Base-by-base conservation (phyloP, 2,888 invertebrate species). In the Argyra leucocephala region DNA sequence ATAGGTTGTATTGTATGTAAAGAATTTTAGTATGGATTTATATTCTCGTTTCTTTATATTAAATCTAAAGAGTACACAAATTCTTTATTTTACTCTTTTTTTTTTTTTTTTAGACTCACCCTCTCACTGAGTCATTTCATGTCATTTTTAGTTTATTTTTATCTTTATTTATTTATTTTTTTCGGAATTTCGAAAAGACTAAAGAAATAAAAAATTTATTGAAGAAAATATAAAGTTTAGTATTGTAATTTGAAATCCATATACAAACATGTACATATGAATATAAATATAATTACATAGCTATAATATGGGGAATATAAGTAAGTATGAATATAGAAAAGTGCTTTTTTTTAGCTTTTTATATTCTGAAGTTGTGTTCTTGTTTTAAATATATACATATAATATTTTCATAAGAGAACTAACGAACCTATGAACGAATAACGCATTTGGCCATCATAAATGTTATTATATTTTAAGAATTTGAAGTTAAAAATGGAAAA, bases 81-180 rank as follows among this genome's bases (percentile, higher is more conserved):
- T 18, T 48, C 48, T 48, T 31, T 31, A n/a, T n/a, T n/a, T n/a
- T n/a, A 48, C 48, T 48, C 48, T 48, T 48, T 48, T 15, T 48
- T 18, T 48, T 18, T 48, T 48, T 48, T 48, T 12, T 48, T 18
- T 12, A 48, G 48, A 48, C 48, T 48, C 48, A 48, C 48, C 48
- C 48, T 48, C 48, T 48, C 48, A 48, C 48, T 48, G 48, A 48
- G 48, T 48, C 48, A 48, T 48, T 48, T 48, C 48, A 48, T 48
- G 48, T 48, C 48, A 48, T 48, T 48, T 48, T 48, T 18, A 48
- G 48, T 48, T 48, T 48, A 48, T 48, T 48, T 48, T 48, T 48
- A 48, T 48, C 31, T 7, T 26, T 10, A 31, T 31, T 31, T 26
- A 6, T 9, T 26, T 26, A 26, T 26, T 26, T 31, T 31, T 31